Conservation (phyloP, 2,888 invertebrate species). For the Polyommatus icarus region DNA sequence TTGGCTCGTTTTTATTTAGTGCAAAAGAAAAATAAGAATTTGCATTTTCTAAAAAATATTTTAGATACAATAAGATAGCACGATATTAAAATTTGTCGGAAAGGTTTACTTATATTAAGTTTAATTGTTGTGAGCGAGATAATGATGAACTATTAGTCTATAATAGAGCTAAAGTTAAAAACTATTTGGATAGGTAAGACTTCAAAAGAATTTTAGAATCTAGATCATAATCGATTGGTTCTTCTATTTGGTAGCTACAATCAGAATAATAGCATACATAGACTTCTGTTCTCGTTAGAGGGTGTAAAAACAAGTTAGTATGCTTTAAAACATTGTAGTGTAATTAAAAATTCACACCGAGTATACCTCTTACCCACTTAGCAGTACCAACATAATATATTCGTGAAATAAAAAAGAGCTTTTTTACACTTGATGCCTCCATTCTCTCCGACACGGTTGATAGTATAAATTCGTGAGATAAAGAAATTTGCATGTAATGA, state of each 20-base stretch:
- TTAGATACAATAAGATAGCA: too few species aligned
- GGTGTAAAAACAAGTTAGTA: not conserved
- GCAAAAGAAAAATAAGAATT: not conserved
- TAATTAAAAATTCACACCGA: not conserved
- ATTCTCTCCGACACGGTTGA: constrained; percentile 17
- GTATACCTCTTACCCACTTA: not conserved
- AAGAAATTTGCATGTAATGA: constrained; percentile 24
- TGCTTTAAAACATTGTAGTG: not conserved
- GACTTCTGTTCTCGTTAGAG: not conserved
- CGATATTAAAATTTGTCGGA: too few species aligned
- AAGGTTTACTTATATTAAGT: too few species aligned
- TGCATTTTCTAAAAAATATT: too few species aligned
- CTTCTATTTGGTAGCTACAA: too few species aligned
- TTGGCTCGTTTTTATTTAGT: not conserved
- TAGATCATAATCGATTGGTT: too few species aligned
- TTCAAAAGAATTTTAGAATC: too few species aligned
- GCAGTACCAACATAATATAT: not conserved
- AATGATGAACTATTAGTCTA: too few species aligned
- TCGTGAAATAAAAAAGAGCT: not conserved
- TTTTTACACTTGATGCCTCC: constrained; percentile 3
- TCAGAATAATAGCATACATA: too few species aligned
- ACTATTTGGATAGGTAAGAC: too few species aligned
- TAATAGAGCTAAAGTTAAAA: too few species aligned
- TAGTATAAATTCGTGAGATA: constrained; percentile 20
- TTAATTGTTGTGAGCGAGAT: too few species aligned